These are phyloP conservation scores for Sylvia borin DNA, from an alignment of 2,797 vertebrate genomes.

Conservation along the genomic window DNA sequence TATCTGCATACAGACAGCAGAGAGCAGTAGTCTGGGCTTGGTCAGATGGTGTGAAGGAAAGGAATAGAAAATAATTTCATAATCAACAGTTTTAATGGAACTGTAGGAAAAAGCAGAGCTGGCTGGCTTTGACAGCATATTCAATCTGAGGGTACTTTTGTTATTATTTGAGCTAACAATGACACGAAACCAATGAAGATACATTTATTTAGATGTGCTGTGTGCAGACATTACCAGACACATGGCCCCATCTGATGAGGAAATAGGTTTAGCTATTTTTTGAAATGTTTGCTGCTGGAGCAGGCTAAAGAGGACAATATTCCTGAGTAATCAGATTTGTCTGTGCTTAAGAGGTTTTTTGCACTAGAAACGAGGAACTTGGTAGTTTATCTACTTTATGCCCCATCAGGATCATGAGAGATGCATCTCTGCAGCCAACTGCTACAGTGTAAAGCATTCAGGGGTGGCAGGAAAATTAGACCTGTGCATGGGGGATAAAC, in stretches of 20 bases:
- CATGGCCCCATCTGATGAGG: not conserved
- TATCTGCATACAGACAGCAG: not conserved
- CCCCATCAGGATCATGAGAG: not conserved
- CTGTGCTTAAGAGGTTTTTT: not conserved
- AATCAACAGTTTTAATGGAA: not conserved
- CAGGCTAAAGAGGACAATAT: not conserved
- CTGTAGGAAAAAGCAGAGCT: not conserved
- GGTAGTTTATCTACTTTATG: not conserved
- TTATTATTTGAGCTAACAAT: not conserved
- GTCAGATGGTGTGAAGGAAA: not conserved
- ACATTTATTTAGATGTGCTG: not conserved
- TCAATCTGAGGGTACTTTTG: not conserved
- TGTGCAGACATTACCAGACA: not conserved
- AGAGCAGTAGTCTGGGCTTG: not conserved
- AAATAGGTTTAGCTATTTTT: not conserved
- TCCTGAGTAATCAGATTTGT: slow-evolving; percentile 16
- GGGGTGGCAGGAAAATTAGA: not conserved
- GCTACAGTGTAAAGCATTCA: not conserved
- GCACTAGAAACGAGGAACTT: not conserved
- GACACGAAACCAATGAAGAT: not conserved
- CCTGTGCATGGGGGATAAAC: not conserved
- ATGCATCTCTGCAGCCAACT: not conserved
- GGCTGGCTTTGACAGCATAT: not conserved
- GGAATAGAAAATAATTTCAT: not conserved
- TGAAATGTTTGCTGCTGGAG: not conserved